Evolutionary conservation across 2,888 invertebrate genomes (phyloP).

Genomic region (Junonia oenone): DNA sequence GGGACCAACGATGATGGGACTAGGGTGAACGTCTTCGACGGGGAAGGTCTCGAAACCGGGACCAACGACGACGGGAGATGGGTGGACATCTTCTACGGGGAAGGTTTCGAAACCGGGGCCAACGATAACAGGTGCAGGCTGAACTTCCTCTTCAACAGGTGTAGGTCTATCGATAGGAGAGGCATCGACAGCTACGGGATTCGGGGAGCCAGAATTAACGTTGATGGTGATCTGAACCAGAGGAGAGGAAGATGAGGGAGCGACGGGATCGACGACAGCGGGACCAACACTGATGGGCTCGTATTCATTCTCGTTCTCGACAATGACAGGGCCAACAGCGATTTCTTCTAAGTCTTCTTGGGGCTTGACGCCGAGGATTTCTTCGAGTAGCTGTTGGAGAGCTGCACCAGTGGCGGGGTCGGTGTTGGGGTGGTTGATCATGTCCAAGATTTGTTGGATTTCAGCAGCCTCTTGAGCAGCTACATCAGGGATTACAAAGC

Average conservation of each 20-base stretch:
- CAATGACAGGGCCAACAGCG: background rate
- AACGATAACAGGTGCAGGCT: constrained; percentile 16
- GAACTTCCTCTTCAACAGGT: background rate
- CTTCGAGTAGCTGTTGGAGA: constrained; percentile 34
- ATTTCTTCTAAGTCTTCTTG: background rate
- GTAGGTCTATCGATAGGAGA: background rate
- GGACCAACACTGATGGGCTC: background rate
- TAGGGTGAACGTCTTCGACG: background rate
- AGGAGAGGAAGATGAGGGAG: constrained; percentile 22
- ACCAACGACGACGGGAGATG: constrained; percentile 24
- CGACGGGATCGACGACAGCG: background rate
- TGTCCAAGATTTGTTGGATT: constrained; percentile 33
- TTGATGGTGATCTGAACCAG: constrained; percentile 37
- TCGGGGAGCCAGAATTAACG: constrained; percentile 21
- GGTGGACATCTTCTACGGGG: constrained; percentile 10
- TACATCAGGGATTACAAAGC: constrained; percentile 30
- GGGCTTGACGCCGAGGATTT: constrained; percentile 27
- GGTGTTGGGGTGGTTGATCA: constrained; percentile 41
- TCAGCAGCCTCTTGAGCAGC: constrained; percentile 21
- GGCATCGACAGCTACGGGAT: background rate
- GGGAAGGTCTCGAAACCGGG: background rate
- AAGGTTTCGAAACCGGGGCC: background rate
- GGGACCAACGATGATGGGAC: background rate
- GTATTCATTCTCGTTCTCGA: background rate
- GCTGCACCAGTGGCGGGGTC: constrained; percentile 39